phyloP scores from a whole-genome alignment of 2,797 vertebrate species.

The Fringilla coelebs region DNA sequence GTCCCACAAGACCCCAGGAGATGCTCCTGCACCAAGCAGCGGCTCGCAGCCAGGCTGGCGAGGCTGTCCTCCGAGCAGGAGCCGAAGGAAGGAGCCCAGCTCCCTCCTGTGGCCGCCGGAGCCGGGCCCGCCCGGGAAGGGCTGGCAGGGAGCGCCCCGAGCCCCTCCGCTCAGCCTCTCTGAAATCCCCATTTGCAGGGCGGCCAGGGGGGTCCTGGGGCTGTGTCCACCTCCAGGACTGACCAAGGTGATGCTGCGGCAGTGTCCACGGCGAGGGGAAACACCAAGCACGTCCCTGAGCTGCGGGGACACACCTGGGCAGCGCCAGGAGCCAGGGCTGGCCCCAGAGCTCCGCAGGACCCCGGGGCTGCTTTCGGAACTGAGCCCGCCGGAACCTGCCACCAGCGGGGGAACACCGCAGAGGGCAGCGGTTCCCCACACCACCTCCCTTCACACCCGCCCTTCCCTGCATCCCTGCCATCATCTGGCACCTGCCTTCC shows the following conservation, averaged over 20 bases:
- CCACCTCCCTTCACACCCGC: background rate
- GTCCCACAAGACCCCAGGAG: background rate
- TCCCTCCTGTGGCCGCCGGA: constrained; percentile 60
- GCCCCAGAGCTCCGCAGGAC: background rate
- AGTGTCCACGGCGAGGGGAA: rapidly evolving
- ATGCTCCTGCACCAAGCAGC: background rate
- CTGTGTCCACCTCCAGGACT: background rate
- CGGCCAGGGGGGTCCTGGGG: background rate
- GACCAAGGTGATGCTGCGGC: rapidly evolving
- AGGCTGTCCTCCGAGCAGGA: background rate
- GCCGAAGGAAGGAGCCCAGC: constrained; percentile 30
- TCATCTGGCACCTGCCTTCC: background rate
- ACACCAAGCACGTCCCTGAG: background rate
- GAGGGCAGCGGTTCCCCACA: background rate
- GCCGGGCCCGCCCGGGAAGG: background rate
- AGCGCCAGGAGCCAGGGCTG: background rate
- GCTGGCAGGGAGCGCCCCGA: rapidly evolving
- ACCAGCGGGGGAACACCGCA: rapidly evolving
- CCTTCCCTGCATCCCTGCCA: rapidly evolving
- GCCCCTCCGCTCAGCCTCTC: background rate
- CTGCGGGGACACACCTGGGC: background rate
- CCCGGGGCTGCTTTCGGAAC: background rate
- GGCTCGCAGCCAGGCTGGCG: rapidly evolving
- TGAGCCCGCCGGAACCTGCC: background rate
- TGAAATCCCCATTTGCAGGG: background rate